These are phyloP conservation scores for Gadus chalcogrammus DNA, from an alignment of 2,113 vertebrate species.

Conservation along the genomic window DNA sequence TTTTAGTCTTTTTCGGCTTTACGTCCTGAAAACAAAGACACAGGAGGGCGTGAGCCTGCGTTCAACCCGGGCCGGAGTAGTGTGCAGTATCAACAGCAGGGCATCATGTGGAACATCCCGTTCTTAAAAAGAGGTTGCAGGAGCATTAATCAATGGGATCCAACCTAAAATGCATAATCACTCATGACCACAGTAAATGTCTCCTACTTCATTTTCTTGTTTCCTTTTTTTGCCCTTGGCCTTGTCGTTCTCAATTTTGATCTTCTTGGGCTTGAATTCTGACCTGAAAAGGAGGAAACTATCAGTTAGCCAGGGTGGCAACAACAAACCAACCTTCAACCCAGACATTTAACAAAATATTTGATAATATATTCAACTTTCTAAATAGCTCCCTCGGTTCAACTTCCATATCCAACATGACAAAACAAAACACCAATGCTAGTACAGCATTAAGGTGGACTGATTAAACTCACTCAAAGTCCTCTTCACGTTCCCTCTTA, in stretches of 20 bases:
- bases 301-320: neutral
- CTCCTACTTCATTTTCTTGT: conserved; percentile 67
- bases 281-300: conserved; percentile 69
- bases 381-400: too few species aligned
- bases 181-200: too few species aligned
- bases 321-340: too few species aligned
- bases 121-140: neutral
- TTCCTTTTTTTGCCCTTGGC: conserved; percentile 89
- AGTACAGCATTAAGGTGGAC: too few species aligned
- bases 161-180: too few species aligned
- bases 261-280: conserved; percentile 96
- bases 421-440: too few species aligned
- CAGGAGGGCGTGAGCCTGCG: neutral
- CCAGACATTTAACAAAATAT: too few species aligned
- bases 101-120: neutral
- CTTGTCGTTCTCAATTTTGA: conserved; percentile 92
- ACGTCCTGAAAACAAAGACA: conserved; percentile 70
- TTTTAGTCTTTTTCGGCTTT: conserved; percentile 90
- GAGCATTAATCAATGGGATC: too few species aligned
- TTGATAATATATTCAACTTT: too few species aligned
- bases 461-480: conserved; percentile 79
- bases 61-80: neutral
- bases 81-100: neutral
- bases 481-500: conserved; percentile 87
- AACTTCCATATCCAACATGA: too few species aligned